Base-by-base conservation (phyloP, 2,888 invertebrate species). In the Oscheius sp. region DNA sequence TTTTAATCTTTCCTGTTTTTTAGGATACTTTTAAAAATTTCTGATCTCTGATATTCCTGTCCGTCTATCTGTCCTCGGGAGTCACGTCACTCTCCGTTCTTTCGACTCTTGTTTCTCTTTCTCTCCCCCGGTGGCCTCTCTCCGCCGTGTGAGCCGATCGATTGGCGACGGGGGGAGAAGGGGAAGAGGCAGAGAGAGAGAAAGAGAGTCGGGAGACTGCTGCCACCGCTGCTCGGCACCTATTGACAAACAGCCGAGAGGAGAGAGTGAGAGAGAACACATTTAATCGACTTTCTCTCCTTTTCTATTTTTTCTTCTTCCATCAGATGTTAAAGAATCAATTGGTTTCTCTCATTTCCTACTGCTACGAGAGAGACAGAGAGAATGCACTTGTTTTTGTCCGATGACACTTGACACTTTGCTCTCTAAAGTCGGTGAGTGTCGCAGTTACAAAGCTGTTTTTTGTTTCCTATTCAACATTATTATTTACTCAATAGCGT, bases 171-270 rank as follows among this genome's bases (percentile, higher is more conserved):
- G n/a, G n/a, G n/a, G n/a, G n/a, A n/a, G n/a, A n/a, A n/a, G n/a
- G n/a, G n/a, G n/a, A n/a, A n/a, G n/a, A n/a, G n/a, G n/a, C n/a
- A n/a, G n/a, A n/a, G n/a, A n/a, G n/a, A n/a, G n/a, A n/a, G n/a
- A n/a, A n/a, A n/a, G n/a, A n/a, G n/a, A n/a, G n/a, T n/a, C n/a
- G n/a, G n/a, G n/a, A n/a, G n/a, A 8, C 24, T 24, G 12, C 47
- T 47, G 47, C 47, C 47, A 47, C 20, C 32, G 17, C 54, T 54
- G 17, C 26, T 28, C 54, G 32, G 33, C 54, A 54, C 54, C 54
- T 54, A 54, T 54, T 54, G 54, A 54, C 54, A 54, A 54, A 54
- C 54, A 54, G 54, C 33, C n/a, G n/a, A n/a, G n/a, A n/a, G n/a
- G n/a, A n/a, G n/a, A n/a, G n/a, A n/a, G n/a, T n/a, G n/a, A n/a